Percentiles rank a stretch among this genome's conserved stretches.
These are phyloP conservation scores for Lithophane leautieri DNA, from an alignment of 2,888 invertebrate genomes.

Conservation along the genomic window DNA sequence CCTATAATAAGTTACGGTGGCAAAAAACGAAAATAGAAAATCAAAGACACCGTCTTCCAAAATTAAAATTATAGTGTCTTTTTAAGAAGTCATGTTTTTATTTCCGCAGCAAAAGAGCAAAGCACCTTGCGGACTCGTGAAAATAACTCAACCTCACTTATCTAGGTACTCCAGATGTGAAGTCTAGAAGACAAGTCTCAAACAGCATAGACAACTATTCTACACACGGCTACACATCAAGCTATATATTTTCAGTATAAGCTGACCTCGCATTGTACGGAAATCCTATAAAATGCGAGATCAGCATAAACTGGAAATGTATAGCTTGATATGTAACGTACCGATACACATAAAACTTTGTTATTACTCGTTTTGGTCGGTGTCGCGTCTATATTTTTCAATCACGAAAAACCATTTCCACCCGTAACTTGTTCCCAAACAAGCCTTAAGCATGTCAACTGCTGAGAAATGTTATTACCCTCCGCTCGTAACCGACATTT, in stretches of 20 bases:
- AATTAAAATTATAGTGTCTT: no score
- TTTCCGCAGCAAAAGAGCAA: background rate
- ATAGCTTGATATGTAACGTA: no score
- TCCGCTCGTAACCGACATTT: constrained; percentile 16
- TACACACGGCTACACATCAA: no score
- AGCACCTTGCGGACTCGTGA: constrained; percentile 6
- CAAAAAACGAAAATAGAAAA: no score
- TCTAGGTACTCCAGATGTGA: constrained; percentile 2
- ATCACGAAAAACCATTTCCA: constrained; percentile 32
- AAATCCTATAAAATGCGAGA: no score
- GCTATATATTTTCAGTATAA: no score
- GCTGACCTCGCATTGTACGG: no score
- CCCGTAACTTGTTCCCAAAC: constrained; percentile 10
- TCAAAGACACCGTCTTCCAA: no score
- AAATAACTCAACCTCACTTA: constrained; percentile 1
- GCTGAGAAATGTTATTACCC: constrained; percentile 4
- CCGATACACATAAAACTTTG: constrained; percentile 25
- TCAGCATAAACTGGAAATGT: no score
- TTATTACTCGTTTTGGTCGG: constrained; percentile 15
- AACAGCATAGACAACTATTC: background rate
- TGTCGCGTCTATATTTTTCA: constrained; percentile 18
- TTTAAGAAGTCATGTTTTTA: no score
- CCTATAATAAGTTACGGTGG: no score
- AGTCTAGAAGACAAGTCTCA: background rate
- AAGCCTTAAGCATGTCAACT: constrained; percentile 6